A percentile compares a stretch with the other conserved stretches of the same genome.
Conservation (phyloP, 1,140 invertebrate genomes). For the Bombus superbus region DNA sequence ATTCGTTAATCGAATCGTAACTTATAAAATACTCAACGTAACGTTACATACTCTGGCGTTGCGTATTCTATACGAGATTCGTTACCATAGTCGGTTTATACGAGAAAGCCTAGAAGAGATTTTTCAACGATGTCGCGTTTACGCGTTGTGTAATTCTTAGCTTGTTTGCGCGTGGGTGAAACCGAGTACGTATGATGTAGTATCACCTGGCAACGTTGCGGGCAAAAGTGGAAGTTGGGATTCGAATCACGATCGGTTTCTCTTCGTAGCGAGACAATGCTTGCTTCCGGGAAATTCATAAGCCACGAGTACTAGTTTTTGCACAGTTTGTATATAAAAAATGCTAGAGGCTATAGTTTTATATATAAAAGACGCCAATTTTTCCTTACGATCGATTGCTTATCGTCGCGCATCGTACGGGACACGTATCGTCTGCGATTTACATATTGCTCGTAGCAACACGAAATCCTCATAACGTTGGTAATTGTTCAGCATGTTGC, state of each 20-base stretch:
- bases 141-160: constrained; percentile 54
- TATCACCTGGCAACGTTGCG: constrained; percentile 18
- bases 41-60: too few species aligned
- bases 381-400: not conserved
- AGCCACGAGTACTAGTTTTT: not conserved
- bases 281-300: not conserved
- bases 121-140: constrained; percentile 43
- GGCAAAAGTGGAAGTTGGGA: not conserved
- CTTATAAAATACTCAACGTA: too few species aligned
- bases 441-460: too few species aligned
- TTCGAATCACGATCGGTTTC: constrained; percentile 31
- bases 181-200: not conserved
- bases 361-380: not conserved
- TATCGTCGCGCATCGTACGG: too few species aligned
- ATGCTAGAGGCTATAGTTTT: too few species aligned
- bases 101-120: constrained; percentile 3
- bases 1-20: too few species aligned
- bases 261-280: not conserved
- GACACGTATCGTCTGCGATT: too few species aligned
- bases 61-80: not conserved
- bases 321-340: not conserved
- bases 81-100: not conserved
- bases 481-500: too few species aligned
- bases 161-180: constrained; percentile 25
- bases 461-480: too few species aligned